Percentiles rank a stretch among this genome's conserved stretches.
phyloP scores from a whole-genome alignment of 2,888 invertebrate genomes.

The Sipunculus nudus region DNA sequence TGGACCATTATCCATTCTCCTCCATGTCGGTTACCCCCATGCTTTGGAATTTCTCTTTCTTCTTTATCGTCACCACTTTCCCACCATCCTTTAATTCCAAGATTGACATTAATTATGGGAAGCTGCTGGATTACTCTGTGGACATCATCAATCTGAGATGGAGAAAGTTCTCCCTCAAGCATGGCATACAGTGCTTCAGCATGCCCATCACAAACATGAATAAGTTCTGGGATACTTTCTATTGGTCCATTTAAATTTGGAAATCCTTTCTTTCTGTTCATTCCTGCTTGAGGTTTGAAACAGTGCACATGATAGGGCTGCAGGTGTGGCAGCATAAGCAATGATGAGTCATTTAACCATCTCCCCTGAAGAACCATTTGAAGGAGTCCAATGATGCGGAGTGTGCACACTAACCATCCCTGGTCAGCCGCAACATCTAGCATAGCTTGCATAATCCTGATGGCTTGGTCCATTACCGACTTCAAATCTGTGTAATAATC shows the following conservation, averaged over 20 bases:
- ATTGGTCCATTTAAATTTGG: slow-evolving; percentile 40
- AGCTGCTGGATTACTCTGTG: slow-evolving; percentile 70
- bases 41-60: slow-evolving; percentile 32
- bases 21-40: slow-evolving; percentile 48
- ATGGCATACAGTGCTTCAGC: slow-evolving; percentile 74
- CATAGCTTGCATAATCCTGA: slow-evolving; percentile 93
- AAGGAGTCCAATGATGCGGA: slow-evolving; percentile 78
- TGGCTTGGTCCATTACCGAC: slow-evolving; percentile 94
- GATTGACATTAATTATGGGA: slow-evolving; percentile 73
- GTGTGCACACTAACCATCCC: slow-evolving; percentile 86
- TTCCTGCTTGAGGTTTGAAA: slow-evolving; percentile 28
- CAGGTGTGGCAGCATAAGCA: slow-evolving; percentile 81
- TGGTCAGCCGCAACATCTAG: slow-evolving; percentile 90
- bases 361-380: slow-evolving; percentile 92
- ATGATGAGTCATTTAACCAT: slow-evolving; percentile 74
- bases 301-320: slow-evolving; percentile 72
- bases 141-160: slow-evolving; percentile 77
- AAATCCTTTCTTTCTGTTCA: slow-evolving; percentile 36
- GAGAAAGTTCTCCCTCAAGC: slow-evolving; percentile 75
- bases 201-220: slow-evolving; percentile 70
- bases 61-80: slow-evolving; percentile 43
- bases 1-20: slow-evolving; percentile 73
- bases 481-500: slow-evolving; percentile 97
- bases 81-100: slow-evolving; percentile 73
- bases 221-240: slow-evolving; percentile 72